Evolutionary conservation across 2,797 vertebrate species (phyloP), one percentile per base, ranked within the genome.

Genomic region (Pipistrellus pipistrellus): DNA sequence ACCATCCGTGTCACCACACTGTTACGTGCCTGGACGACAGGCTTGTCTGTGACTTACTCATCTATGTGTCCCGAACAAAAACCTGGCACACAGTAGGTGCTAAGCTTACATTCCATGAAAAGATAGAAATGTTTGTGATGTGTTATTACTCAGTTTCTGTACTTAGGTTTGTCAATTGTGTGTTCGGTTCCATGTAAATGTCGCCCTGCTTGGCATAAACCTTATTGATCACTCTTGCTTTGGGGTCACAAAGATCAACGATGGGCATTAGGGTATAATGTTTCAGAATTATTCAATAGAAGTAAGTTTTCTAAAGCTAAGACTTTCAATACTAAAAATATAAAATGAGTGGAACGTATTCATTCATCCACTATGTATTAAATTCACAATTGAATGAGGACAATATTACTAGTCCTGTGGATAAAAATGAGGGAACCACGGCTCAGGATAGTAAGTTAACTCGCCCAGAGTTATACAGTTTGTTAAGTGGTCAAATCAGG

Each of bases 281-380:
- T 59, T 71, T 35, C 69, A 38, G 82, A 80, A 85, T 77, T 53
- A n/a, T n/a, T n/a, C n/a, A n/a, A n/a, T n/a, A 85, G 85, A 93
- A 64, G 32, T 14, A 81, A 72, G 21, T 78, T 87, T 91, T 93
- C 69, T 71, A n/a, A 55, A 87, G 77, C 12, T 18, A 73, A 89
- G 71, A 71, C 15, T 85, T 80, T 72, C 6, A 8, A 5, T 51
- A 55, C 62, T 41, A 1, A 78, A 88, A 27, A 25, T n/a, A 53
- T 10, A n/a, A 48, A n/a, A 51, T 4, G 27, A 80, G 32, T 27
- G n/a, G 44, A 20, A 0, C 5, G 38, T 38, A 41, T 53, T 71
- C 75, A 20, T n/a, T 72, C 32, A 23, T 7, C 21, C 38, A 59
- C 38, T 46, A 10, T 8, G 30, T 62, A 62, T 30, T 62, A 25